Percentiles rank a stretch among this genome's conserved stretches.
These are phyloP conservation scores for Elmis aenea DNA, from an alignment of 2,888 invertebrate species.

Conservation along the genomic window DNA sequence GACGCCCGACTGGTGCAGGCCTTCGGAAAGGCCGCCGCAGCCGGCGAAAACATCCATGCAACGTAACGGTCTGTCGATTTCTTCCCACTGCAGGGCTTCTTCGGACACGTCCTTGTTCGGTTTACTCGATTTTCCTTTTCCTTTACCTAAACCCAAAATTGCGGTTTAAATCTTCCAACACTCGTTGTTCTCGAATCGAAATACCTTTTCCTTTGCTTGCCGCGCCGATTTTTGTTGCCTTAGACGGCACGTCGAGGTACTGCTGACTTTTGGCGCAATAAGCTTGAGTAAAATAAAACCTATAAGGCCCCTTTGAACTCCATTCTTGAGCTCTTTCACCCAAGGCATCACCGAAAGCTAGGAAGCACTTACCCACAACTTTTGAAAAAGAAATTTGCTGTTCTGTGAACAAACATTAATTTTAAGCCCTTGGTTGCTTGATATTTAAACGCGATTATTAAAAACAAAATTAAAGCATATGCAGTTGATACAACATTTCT, in stretches of 20 bases:
- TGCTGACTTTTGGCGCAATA: conserved; percentile 55
- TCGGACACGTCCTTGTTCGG: conserved; percentile 21
- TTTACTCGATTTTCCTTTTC: conserved; percentile 56
- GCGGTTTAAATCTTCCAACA: no score
- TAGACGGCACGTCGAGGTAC: conserved; percentile 58
- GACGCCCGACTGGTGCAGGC: conserved; percentile 63
- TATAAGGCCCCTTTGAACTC: conserved; percentile 58
- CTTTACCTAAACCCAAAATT: conserved; percentile 60
- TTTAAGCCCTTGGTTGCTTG: no score
- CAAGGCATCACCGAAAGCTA: conserved; percentile 59
- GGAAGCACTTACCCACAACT: conserved; percentile 65
- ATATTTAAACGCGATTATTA: conserved; percentile 1
- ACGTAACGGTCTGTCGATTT: conserved; percentile 51
- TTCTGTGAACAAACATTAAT: no score
- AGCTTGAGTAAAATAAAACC: conserved; percentile 70
- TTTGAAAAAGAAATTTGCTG: conserved; percentile 52
- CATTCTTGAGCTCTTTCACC: conserved; percentile 53
- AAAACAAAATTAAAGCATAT: no score
- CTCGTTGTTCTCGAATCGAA: background rate
- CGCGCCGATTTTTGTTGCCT: conserved; percentile 54
- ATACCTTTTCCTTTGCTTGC: conserved; percentile 59
- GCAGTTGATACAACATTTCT: no score
- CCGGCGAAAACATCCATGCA: conserved; percentile 82
- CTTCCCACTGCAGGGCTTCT: conserved; percentile 38
- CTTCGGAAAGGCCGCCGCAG: conserved; percentile 77